phyloP scores from a whole-genome alignment of 2,113 vertebrate species.

The Ovibos moschatus region DNA sequence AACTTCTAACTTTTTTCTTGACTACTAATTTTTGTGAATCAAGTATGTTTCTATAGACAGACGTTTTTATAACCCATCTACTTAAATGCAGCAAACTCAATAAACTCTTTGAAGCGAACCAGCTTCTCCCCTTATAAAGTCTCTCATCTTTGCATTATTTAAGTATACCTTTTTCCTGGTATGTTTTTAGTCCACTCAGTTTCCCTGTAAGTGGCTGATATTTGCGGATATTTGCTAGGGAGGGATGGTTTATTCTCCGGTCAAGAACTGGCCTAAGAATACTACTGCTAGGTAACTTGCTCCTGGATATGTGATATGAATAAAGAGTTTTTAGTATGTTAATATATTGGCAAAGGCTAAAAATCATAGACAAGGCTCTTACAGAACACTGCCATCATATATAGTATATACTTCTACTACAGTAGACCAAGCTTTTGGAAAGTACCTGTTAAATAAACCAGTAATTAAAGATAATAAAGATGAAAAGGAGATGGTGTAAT shows the following conservation, averaged over 20 bases:
- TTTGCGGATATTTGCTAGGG: not conserved
- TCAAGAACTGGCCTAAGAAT: not conserved
- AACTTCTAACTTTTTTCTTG: not conserved
- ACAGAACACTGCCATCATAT: not conserved
- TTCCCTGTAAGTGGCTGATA: not conserved
- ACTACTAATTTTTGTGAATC: not conserved
- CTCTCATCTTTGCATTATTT: not conserved
- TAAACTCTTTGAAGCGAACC: not conserved
- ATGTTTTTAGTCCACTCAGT: not conserved
- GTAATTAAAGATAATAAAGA: not conserved
- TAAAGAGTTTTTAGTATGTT: not conserved
- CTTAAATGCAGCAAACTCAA: not conserved
- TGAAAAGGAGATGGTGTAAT: not conserved
- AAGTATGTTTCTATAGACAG: not conserved
- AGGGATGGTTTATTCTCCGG: not conserved
- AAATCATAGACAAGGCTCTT: not conserved
- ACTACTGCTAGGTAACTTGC: not conserved
- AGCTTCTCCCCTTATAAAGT: not conserved
- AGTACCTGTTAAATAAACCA: not conserved
- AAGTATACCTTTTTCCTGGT: not conserved
- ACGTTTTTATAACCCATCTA: not conserved
- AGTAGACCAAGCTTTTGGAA: not conserved
- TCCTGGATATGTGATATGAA: not conserved
- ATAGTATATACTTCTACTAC: not conserved
- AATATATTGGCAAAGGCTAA: not conserved